phyloP scores from a whole-genome alignment of 2,888 invertebrate genomes.

The Oxycera nigricornis region DNA sequence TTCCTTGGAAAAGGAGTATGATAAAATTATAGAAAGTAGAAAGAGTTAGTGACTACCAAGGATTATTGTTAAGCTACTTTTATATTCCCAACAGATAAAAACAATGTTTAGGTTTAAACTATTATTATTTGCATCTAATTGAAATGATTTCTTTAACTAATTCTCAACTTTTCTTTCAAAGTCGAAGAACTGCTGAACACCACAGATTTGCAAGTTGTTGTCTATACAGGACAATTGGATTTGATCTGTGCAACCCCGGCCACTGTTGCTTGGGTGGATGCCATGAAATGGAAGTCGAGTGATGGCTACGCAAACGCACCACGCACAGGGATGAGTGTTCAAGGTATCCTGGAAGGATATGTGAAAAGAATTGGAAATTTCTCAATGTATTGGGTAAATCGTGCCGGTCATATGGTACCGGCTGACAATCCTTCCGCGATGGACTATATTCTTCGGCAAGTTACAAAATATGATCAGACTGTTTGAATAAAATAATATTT shows the following conservation, averaged over 20 bases:
- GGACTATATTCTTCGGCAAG: conserved; percentile 67
- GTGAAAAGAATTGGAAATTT: conserved; percentile 67
- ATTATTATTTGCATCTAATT: no score
- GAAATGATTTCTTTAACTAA: no score
- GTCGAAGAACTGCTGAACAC: conserved; percentile 74
- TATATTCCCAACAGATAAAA: no score
- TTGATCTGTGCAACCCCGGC: conserved; percentile 84
- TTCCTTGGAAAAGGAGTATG: no score
- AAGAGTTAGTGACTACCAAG: no score
- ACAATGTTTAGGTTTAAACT: no score
- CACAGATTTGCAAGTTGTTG: conserved; percentile 72
- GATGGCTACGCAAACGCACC: conserved; percentile 66
- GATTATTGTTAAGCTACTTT: no score
- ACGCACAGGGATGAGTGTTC: conserved; percentile 67
- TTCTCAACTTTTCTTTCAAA: conserved; percentile 54
- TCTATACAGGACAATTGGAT: conserved; percentile 83
- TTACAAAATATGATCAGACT: conserved; percentile 53
- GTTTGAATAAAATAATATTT: neutral
- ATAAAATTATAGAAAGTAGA: no score
- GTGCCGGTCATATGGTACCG: conserved; percentile 65
- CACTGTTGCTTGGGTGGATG: conserved; percentile 76
- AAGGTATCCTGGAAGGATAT: conserved; percentile 74
- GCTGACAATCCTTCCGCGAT: conserved; percentile 76
- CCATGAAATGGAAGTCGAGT: conserved; percentile 71
- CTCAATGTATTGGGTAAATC: conserved; percentile 59